phyloP scores from a whole-genome alignment of 2,797 vertebrate species.

The Amphiprion clarkii region DNA sequence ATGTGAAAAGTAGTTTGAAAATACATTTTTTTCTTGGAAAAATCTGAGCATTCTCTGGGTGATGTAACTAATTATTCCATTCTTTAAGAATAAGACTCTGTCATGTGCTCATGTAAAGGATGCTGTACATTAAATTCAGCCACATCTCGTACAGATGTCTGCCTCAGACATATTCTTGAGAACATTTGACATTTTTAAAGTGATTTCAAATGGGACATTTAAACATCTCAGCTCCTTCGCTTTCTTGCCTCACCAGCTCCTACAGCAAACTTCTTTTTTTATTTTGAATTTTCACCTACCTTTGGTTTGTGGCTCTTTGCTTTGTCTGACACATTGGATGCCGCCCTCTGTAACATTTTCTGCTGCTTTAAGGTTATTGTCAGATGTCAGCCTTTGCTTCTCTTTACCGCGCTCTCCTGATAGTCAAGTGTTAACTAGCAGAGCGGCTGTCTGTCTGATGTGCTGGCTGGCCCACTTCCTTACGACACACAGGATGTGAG shows the following conservation, averaged over 20 bases:
- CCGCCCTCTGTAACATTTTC: slow-evolving; percentile 94
- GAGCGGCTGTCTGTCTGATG: slow-evolving; percentile 29
- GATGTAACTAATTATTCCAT: neutral
- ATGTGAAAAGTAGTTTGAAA: neutral
- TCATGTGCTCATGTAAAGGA: neutral
- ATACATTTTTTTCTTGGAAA: neutral
- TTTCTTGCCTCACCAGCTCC: too few species aligned
- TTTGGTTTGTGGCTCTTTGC: slow-evolving; percentile 91
- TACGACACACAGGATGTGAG: slow-evolving; percentile 85
- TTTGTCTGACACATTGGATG: slow-evolving; percentile 95
- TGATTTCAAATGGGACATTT: neutral
- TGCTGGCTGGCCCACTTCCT: slow-evolving; percentile 80
- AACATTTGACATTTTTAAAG: too few species aligned
- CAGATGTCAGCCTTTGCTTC: slow-evolving; percentile 23
- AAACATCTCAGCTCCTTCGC: neutral
- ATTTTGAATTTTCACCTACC: slow-evolving; percentile 83
- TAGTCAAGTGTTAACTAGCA: slow-evolving; percentile 59
- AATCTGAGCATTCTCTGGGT: neutral
- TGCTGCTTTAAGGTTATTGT: slow-evolving; percentile 31
- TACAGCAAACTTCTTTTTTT: too few species aligned
- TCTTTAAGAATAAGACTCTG: neutral
- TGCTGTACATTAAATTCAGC: neutral
- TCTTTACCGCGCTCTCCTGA: slow-evolving; percentile 31
- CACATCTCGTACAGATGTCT: neutral
- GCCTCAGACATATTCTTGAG: neutral